A percentile compares a stretch with the other conserved stretches of the same genome.
phyloP scores from a whole-genome alignment of 1,140 invertebrate genomes.

The Hyles euphorbiae region DNA sequence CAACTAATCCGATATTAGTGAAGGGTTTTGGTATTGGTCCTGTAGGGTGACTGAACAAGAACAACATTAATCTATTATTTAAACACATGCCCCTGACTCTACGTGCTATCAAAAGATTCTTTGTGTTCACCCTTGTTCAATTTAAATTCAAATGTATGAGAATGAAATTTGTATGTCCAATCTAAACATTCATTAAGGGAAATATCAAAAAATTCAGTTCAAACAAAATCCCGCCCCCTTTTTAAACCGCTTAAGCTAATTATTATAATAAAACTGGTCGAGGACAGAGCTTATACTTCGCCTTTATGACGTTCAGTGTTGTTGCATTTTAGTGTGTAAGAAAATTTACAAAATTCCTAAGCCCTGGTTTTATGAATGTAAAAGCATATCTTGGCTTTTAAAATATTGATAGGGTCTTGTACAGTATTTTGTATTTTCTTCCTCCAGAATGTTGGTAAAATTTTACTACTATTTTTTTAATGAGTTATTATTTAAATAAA shows the following conservation, averaged over 20 bases:
- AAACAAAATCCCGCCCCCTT: slow-evolving; percentile 31
- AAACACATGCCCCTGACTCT: slow-evolving; percentile 52
- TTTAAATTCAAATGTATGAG: slow-evolving; percentile 64
- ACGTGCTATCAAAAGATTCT: slow-evolving; percentile 33
- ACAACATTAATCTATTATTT: slow-evolving; percentile 36
- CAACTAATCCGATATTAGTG: no score
- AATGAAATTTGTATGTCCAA: slow-evolving; percentile 61
- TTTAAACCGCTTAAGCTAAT: slow-evolving; percentile 67
- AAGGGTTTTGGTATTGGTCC: no score
- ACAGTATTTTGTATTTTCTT: no score
- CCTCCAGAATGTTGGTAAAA: no score
- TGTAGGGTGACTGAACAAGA: no score
- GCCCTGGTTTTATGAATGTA: no score
- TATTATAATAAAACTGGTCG: slow-evolving; percentile 52
- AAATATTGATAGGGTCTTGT: no score
- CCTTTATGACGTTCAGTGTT: slow-evolving; percentile 24
- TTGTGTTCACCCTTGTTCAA: slow-evolving; percentile 40
- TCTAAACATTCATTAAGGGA: slow-evolving; percentile 67
- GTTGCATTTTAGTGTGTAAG: neutral
- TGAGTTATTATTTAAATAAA: no score
- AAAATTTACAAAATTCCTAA: neutral
- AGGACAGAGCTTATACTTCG: slow-evolving; percentile 31
- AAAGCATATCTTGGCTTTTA: no score
- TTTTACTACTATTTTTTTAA: no score
- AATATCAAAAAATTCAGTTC: slow-evolving; percentile 56